Base-by-base conservation (phyloP, 2,797 vertebrate genomes). In the Toxotes lorentzi region DNA sequence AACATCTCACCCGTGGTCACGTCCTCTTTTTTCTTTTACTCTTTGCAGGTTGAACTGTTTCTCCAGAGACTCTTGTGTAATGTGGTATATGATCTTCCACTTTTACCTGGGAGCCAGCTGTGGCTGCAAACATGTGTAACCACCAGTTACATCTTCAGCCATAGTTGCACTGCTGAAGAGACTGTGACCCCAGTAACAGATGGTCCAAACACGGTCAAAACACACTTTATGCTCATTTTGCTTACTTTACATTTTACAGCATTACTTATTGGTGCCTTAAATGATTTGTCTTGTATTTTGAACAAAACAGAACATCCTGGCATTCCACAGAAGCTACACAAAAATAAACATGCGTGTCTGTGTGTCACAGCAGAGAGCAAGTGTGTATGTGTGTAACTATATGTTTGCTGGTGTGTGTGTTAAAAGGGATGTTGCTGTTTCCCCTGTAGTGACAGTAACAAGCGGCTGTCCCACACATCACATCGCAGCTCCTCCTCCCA, bases 391-490 rank as follows among this genome's bases (percentile, higher is more conserved):
- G 3, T 23, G 2, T 58, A 35, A 27, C 1, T 32, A 1, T 38
- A 38, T 40, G 30, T 43, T 0, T 70, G 40, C 54, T 59, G 9
- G 7, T 32, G n/a, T 23, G 4, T 9, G 61, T 54, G 34, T 63
- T 32, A 51, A 83, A 79, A 77, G 48, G 87, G 82, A 92, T 85
- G 83, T 87, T 86, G 69, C 62, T 1, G 60, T 91, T 92, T 88
- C 81, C 82, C 67, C 66, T 16, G 68, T 65, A 63, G 76, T 79
- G 86, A 79, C 87, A 85, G 85, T 59, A 76, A 69, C 48, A 69
- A 53, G 64, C 66, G 7, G 24, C 41, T 53, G 1, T 73, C 83
- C 87, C 85, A 90, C 79, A 57, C 75, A 82, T 89, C 57, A 68
- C 69, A 14, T 57, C 45, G 9, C 56, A 6, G 60, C 78, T 75